A percentile compares a stretch with the other conserved stretches of the same genome.
These are phyloP conservation scores for Syngnathus rostellatus DNA, from an alignment of 2,797 vertebrate species.

Conservation along the genomic window DNA sequence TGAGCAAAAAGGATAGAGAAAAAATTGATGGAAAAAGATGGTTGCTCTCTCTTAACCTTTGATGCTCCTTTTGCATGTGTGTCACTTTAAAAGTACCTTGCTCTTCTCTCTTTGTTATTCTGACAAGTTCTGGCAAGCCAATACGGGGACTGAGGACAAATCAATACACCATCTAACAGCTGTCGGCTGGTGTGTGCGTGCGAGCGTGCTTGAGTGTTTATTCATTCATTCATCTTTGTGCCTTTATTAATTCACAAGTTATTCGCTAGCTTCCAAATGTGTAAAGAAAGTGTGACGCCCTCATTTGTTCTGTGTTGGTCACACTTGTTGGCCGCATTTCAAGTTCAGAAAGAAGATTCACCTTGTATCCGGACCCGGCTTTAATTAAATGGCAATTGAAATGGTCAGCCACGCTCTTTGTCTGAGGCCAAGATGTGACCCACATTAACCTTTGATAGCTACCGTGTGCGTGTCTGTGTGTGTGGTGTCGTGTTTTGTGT, in stretches of 20 bases:
- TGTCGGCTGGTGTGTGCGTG: conserved; percentile 42
- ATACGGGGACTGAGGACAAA: conserved; percentile 46
- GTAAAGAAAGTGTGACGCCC: not conserved
- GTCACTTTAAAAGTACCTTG: conserved; percentile 16
- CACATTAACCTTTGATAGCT: conserved; percentile 30
- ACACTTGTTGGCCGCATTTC: not conserved
- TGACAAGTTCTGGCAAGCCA: conserved; percentile 51
- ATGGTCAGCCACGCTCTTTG: conserved; percentile 18
- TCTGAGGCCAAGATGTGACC: conserved; percentile 20
- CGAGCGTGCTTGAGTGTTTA: conserved; percentile 5
- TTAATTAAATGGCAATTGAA: conserved; percentile 33
- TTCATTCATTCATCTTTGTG: conserved; percentile 1
- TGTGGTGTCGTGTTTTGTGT: conserved; percentile 7
- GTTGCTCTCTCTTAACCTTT: not conserved
- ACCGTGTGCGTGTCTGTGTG: conserved; percentile 13
- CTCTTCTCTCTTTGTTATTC: conserved; percentile 48
- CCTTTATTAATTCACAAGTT: conserved; percentile 10
- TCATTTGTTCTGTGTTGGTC: not conserved
- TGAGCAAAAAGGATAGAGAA: not conserved
- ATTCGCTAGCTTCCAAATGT: not conserved
- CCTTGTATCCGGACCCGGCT: conserved; percentile 12
- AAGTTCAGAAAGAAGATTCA: not conserved
- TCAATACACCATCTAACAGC: conserved; percentile 61
- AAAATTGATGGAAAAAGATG: not conserved
- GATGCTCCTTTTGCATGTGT: not conserved